phyloP scores from a whole-genome alignment of 1,140 invertebrate species.

The Cephus cinctus region DNA sequence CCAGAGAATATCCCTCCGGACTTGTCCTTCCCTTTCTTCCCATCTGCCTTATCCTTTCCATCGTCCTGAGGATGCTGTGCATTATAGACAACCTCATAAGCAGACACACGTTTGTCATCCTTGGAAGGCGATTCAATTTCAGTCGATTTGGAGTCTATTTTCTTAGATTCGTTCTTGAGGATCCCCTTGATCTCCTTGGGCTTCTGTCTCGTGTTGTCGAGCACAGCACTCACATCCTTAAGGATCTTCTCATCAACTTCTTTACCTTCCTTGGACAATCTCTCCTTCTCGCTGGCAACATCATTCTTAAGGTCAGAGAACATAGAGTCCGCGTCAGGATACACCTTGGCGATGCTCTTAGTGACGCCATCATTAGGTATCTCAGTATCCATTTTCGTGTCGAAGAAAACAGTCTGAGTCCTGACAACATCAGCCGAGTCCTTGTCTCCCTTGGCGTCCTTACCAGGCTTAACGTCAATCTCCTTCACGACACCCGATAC shows the following conservation, averaged over 20 bases:
- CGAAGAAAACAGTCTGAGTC: slow-evolving; percentile 22
- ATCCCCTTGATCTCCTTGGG: slow-evolving; percentile 11
- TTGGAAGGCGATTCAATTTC: background rate
- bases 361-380: slow-evolving; percentile 11
- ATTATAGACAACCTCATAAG: slow-evolving; percentile 41
- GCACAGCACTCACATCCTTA: too few relatives aligned
- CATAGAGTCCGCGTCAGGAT: slow-evolving; percentile 18
- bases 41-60: slow-evolving; percentile 34
- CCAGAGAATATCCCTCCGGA: slow-evolving; percentile 41
- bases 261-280: slow-evolving; percentile 38
- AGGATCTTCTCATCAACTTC: slow-evolving; percentile 40
- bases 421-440: slow-evolving; percentile 16
- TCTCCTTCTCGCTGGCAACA: slow-evolving; percentile 33
- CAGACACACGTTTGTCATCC: slow-evolving; percentile 12
- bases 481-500: slow-evolving; percentile 2
- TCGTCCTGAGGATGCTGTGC: slow-evolving; percentile 25
- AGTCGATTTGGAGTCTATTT: background rate
- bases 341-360: slow-evolving; percentile 20
- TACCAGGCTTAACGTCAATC: slow-evolving; percentile 7
- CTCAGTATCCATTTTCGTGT: slow-evolving; percentile 21
- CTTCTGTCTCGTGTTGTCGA: slow-evolving; percentile 9
- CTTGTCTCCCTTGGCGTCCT: slow-evolving; percentile 11
- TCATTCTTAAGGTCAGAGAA: slow-evolving; percentile 19
- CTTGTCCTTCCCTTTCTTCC: slow-evolving; percentile 47
- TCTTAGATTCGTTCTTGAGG: slow-evolving; percentile 3